Conservation (phyloP, 2,113 vertebrate genomes). For the Pteronura brasiliensis region DNA sequence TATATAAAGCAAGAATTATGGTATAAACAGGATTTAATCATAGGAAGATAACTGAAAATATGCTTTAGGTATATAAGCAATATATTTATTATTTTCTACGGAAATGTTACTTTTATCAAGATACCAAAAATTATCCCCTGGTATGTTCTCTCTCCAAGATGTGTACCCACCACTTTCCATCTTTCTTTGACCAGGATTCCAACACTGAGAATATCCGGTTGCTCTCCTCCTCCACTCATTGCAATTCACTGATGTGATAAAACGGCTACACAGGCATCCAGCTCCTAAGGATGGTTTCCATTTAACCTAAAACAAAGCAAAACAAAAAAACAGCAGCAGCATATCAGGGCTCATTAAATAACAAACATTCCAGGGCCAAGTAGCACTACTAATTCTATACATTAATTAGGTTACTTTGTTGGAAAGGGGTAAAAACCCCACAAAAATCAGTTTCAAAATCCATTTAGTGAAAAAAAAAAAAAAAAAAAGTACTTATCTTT, state of each 20-base stretch:
- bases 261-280: constrained; percentile 83
- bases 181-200: constrained; percentile 97
- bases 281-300: constrained; percentile 82
- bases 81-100: neutral
- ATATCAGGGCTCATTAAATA: constrained; percentile 34
- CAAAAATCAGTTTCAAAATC: constrained; percentile 19
- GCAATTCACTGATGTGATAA: constrained; percentile 80
- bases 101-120: constrained; percentile 15
- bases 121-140: neutral
- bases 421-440: neutral
- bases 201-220: constrained; percentile 95
- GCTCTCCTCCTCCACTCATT: constrained; percentile 97
- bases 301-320: constrained; percentile 82
- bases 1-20: constrained; percentile 8
- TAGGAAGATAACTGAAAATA: constrained; percentile 18
- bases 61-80: constrained; percentile 31
- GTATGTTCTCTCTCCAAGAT: neutral
- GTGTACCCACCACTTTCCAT: constrained; percentile 98
- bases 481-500: neutral
- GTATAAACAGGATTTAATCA: constrained; percentile 15
- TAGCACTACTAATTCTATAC: constrained; percentile 18
- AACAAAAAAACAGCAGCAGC: constrained; percentile 60
- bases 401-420: constrained; percentile 18
- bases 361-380: neutral
- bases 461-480: neutral